Conservation (phyloP, 2,797 vertebrate species). For the Percopsis omiscomaycus region DNA sequence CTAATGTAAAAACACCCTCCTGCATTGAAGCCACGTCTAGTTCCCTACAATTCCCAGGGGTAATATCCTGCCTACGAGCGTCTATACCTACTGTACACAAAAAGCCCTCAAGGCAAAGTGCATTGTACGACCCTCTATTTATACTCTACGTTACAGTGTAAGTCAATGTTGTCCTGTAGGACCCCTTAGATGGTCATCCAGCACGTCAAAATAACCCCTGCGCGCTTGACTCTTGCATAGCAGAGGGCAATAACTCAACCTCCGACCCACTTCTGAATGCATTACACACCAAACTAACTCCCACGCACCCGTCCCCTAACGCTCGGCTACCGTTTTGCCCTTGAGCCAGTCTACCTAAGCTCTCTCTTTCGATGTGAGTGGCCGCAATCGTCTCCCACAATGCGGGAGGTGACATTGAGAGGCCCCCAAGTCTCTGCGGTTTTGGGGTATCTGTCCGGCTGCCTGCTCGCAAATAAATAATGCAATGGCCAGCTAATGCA, state of each 20-base stretch:
- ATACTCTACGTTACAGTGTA: conserved; percentile 42
- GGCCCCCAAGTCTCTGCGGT: conserved; percentile 67
- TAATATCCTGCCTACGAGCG: conserved; percentile 27
- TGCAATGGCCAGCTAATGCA: conserved; percentile 82
- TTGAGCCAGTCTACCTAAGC: conserved; percentile 70
- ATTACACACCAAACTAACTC: conserved; percentile 66
- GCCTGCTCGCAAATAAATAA: conserved; percentile 81
- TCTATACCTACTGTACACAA: conserved; percentile 29
- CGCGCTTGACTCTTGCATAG: conserved; percentile 64
- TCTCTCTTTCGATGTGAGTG: conserved; percentile 50
- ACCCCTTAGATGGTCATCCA: conserved; percentile 50
- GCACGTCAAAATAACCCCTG: conserved; percentile 41
- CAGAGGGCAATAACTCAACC: conserved; percentile 57
- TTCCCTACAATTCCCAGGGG: conserved; percentile 51
- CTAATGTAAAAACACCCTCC: conserved; percentile 37
- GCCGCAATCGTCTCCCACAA: conserved; percentile 57
- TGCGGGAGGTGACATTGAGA: conserved; percentile 77
- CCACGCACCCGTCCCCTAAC: conserved; percentile 55
- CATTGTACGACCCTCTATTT: conserved; percentile 47
- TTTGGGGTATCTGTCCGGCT: conserved; percentile 76
- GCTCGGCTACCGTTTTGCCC: conserved; percentile 60
- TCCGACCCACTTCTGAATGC: conserved; percentile 62
- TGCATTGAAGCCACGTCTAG: conserved; percentile 48
- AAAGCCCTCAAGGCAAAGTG: conserved; percentile 51
- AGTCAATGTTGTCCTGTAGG: conserved; percentile 48